phyloP scores from a whole-genome alignment of 2,113 vertebrate genomes.

The Speoplatyrhinus poulsoni region DNA sequence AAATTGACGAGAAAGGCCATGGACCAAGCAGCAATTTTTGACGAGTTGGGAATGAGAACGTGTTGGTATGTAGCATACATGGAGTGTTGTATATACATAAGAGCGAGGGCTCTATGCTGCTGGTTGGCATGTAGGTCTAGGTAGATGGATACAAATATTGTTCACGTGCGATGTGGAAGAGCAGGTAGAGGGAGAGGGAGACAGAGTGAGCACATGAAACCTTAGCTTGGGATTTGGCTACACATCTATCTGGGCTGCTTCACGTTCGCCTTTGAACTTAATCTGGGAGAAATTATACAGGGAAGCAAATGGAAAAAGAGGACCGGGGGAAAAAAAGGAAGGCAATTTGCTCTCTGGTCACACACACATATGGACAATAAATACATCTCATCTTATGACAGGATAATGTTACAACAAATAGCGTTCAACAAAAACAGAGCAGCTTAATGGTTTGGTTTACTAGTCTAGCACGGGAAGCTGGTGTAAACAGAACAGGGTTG shows the following conservation, averaged over 20 bases:
- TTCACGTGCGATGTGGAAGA: neutral
- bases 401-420: slow-evolving; percentile 32
- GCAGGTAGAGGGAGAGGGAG: slow-evolving; percentile 6
- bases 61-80: too few species aligned
- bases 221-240: slow-evolving; percentile 37
- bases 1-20: too few species aligned
- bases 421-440: slow-evolving; percentile 24
- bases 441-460: slow-evolving; percentile 13
- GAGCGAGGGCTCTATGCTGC: neutral
- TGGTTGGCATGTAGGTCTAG: neutral
- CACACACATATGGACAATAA: slow-evolving; percentile 40
- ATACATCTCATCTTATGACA: slow-evolving; percentile 42
- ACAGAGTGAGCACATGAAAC: slow-evolving; percentile 26
- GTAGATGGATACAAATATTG: neutral
- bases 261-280: slow-evolving; percentile 44
- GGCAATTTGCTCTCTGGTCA: slow-evolving; percentile 26
- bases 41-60: too few species aligned
- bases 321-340: slow-evolving; percentile 4
- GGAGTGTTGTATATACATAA: neutral
- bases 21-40: too few species aligned
- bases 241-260: slow-evolving; percentile 45
- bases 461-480: slow-evolving; percentile 4
- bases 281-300: slow-evolving; percentile 59
- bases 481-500: slow-evolving; percentile 34
- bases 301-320: slow-evolving; percentile 33